Conservation (phyloP, 1,140 invertebrate genomes). For the Caerostris darwini region DNA sequence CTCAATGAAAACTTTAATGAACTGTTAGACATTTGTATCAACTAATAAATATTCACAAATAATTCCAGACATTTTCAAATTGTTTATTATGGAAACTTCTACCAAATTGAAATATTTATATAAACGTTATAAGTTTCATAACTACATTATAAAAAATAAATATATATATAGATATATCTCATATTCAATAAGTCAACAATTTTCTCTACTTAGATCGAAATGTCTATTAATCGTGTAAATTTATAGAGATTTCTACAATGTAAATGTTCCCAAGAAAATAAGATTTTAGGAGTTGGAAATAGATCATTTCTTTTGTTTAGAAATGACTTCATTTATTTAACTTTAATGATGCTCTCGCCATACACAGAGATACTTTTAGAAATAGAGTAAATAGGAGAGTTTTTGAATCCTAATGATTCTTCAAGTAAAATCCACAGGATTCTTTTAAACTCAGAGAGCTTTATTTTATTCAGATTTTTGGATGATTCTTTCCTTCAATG, state of each 20-base stretch:
- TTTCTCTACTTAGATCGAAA: no score
- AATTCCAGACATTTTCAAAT: no score
- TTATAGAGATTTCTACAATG: background rate
- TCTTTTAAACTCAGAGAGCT: background rate
- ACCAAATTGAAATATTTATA: no score
- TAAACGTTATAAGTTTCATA: no score
- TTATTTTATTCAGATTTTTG: conserved; percentile 7
- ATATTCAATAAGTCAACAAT: no score
- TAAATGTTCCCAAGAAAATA: no score
- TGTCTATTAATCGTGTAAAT: background rate
- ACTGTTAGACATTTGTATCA: no score
- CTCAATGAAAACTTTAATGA: no score
- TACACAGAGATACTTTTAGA: conserved; percentile 25
- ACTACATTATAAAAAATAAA: no score
- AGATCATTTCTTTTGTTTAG: conserved; percentile 18
- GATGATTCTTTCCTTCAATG: background rate
- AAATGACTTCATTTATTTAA: conserved; percentile 27
- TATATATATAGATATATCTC: no score
- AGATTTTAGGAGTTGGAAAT: conserved; percentile 10
- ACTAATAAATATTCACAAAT: no score
- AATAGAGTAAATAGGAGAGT: conserved; percentile 38
- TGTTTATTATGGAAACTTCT: no score
- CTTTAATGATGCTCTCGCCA: conserved; percentile 37
- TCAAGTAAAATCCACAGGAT: conserved; percentile 1
- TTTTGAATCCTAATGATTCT: conserved; percentile 52